These are phyloP conservation scores for Centropyge bicolor DNA, from an alignment of 2,797 vertebrate genomes.

Conservation along the genomic window DNA sequence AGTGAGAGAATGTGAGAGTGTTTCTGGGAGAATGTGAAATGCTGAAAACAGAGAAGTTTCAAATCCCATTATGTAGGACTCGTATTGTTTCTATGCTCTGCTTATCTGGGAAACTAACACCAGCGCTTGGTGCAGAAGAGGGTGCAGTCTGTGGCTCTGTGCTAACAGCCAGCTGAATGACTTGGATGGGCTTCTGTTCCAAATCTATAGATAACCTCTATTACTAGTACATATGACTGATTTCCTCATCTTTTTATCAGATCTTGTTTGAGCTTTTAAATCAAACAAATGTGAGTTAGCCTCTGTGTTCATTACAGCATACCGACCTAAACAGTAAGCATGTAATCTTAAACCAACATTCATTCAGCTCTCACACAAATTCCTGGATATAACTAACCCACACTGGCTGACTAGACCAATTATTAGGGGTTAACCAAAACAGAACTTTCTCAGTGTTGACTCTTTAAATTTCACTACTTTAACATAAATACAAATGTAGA, in stretches of 20 bases:
- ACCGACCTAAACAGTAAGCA: background rate
- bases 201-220: conserved; percentile 34
- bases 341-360: background rate
- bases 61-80: conserved; percentile 33
- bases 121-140: conserved; percentile 20
- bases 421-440: background rate
- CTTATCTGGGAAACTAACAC: conserved; percentile 55
- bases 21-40: conserved; percentile 19
- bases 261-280: conserved; percentile 36
- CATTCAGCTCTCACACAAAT: conserved; percentile 6
- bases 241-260: conserved; percentile 19
- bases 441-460: background rate
- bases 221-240: background rate
- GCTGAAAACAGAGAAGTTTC: conserved; percentile 37
- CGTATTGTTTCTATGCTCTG: conserved; percentile 33
- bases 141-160: conserved; percentile 32
- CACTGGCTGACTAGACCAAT: background rate
- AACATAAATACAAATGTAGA: background rate
- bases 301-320: background rate
- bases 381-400: background rate
- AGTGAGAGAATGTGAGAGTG: background rate
- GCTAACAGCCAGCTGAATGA: conserved; percentile 44
- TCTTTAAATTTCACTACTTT: background rate
- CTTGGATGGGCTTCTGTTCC: conserved; percentile 23
- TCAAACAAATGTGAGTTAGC: conserved; percentile 33